Evolutionary conservation across 1,140 invertebrate species (phyloP).

Genomic region (Sitobion miscanthi): DNA sequence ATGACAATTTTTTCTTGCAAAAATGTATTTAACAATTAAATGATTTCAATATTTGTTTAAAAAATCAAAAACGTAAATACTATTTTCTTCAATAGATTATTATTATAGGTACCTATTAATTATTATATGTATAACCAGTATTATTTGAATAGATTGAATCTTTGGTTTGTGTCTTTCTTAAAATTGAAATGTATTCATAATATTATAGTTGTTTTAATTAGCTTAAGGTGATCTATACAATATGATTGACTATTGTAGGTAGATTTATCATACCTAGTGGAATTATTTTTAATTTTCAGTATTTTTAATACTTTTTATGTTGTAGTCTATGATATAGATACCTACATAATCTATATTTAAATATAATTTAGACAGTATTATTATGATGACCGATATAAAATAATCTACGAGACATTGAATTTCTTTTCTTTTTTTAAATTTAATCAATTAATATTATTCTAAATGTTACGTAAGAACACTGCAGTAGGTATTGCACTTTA

Average conservation of each 20-base stretch:
- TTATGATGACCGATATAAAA: background rate
- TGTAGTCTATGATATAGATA: too few relatives aligned
- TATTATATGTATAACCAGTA: background rate
- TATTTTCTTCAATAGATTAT: background rate
- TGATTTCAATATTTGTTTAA: background rate
- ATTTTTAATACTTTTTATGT: too few relatives aligned
- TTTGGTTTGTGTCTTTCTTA: background rate
- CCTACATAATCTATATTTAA: background rate
- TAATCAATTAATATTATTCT: background rate
- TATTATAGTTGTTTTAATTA: background rate
- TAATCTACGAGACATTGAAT: background rate
- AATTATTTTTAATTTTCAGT: background rate
- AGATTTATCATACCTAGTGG: background rate
- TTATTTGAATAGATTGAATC: background rate
- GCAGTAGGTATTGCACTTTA: conserved; percentile 1
- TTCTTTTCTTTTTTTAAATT: background rate
- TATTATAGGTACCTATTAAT: background rate
- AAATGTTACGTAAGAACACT: background rate
- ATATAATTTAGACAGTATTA: background rate
- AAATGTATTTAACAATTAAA: background rate
- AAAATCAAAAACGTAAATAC: background rate
- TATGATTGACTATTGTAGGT: background rate
- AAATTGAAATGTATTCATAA: background rate
- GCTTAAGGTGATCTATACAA: background rate
- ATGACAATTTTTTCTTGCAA: background rate